Conservation (phyloP, 2,113 vertebrate species). For the Antigone vipio region DNA sequence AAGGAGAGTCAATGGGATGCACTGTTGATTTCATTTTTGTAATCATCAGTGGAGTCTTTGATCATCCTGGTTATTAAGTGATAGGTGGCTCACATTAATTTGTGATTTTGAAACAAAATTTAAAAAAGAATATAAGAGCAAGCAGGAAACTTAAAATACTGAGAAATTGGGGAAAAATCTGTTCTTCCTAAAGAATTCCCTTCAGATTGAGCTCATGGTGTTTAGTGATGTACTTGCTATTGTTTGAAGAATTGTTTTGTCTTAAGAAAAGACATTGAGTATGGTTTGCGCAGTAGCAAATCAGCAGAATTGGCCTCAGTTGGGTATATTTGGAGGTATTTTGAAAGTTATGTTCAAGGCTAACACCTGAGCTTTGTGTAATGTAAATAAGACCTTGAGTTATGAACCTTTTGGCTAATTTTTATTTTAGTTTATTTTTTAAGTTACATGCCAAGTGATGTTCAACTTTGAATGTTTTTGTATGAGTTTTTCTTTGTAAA, state of each 20-base stretch:
- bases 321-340: conserved; percentile 78
- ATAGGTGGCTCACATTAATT: conserved; percentile 82
- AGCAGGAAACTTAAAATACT: conserved; percentile 83
- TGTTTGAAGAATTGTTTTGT: conserved; percentile 92
- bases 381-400: conserved; percentile 95
- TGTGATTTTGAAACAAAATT: conserved; percentile 86
- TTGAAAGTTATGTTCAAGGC: conserved; percentile 81
- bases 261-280: conserved; percentile 78
- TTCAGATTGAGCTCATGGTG: conserved; percentile 92
- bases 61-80: conserved; percentile 83
- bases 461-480: conserved; percentile 80
- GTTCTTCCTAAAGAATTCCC: conserved; percentile 95
- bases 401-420: conserved; percentile 76
- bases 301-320: conserved; percentile 70
- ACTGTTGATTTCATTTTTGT: conserved; percentile 92
- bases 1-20: conserved; percentile 81
- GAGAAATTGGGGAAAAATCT: conserved; percentile 85
- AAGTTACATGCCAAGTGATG: conserved; percentile 86
- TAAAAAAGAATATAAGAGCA: conserved; percentile 77
- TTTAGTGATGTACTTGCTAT: conserved; percentile 95
- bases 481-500: conserved; percentile 82
- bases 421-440: conserved; percentile 72
- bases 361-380: conserved; percentile 94
- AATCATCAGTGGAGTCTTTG: conserved; percentile 85
- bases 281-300: conserved; percentile 76